Base-by-base conservation (phyloP, 1,140 invertebrate genomes). In the Drosophila burlai region DNA sequence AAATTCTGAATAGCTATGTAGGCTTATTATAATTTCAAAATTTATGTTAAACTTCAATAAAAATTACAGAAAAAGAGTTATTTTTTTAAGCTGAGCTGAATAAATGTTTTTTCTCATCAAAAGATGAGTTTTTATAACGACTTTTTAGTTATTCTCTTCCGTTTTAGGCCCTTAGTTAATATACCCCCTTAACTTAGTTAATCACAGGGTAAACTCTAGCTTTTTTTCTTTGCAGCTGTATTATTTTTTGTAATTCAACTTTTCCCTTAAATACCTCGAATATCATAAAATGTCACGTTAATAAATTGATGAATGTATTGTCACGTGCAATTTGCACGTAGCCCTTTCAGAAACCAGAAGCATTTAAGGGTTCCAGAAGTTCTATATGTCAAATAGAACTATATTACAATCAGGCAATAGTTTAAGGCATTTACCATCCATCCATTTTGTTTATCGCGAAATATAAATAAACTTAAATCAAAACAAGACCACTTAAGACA, bases 391-490 rank as follows among this genome's bases (percentile, higher is more conserved):
- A 5, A 21, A 36, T 54, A 36, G 24, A 24, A 24, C 24, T 38
- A 36, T 55, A 38, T 24, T 38, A 36, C 21, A 55, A 36, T 38
- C 45, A 68, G 52, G n/a, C 64, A 42, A 43, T 36, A 50, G 38
- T 46, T 72, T 42, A 21, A 31, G 40, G 36, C 24, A 62, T 34
- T 67, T 65, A 18, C 43, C 54, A 38, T 49, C 76, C 83, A 87
- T 86, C 80, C 76, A 87, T 86, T 83, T 64, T 57, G 83, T 80
- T 86, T 83, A 80, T 86, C 83, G 64, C 60, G 40, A 74, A 76
- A 66, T 83, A 80, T 72, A 85, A 85, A 85, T 74, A 84, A 81
- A 79, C 68, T 73, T 80, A 69, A 86, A 68, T 61, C 73, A 68
- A 55, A 77, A 61, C 66, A 77, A 83, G 72, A 55, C 73, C 83